Evolutionary conservation across 2,113 vertebrate species (phyloP).

Genomic region (Seriola quinqueradiata): DNA sequence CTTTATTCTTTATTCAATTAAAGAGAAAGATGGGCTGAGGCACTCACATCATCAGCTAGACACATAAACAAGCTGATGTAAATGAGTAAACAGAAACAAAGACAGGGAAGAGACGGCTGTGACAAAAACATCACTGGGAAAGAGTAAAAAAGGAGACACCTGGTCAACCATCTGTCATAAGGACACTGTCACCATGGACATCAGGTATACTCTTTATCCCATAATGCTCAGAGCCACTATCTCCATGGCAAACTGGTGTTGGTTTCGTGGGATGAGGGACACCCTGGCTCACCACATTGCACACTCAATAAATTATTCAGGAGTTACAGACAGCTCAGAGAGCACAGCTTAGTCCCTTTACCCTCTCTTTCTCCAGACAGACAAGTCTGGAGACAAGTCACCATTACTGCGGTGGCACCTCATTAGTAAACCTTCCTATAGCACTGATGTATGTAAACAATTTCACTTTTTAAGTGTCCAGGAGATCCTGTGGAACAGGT

Average conservation of each 20-base stretch:
- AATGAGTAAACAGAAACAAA: constrained; percentile 28
- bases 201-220: constrained; percentile 44
- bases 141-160: constrained; percentile 41
- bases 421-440: neutral
- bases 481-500: neutral
- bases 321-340: constrained; percentile 50
- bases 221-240: constrained; percentile 42
- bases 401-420: too few species aligned
- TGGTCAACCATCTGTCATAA: constrained; percentile 61
- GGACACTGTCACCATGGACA: constrained; percentile 46
- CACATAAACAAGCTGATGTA: neutral
- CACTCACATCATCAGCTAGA: neutral
- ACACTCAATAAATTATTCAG: constrained; percentile 78
- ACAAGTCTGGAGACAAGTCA: neutral
- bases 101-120: constrained; percentile 13
- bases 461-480: neutral
- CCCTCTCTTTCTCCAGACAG: constrained; percentile 24
- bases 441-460: neutral
- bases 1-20: constrained; percentile 1
- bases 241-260: constrained; percentile 64
- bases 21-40: neutral
- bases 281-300: constrained; percentile 53
- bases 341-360: constrained; percentile 39
- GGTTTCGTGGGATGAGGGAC: constrained; percentile 64
- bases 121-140: constrained; percentile 51